Evolutionary conservation across 2,888 invertebrate species (phyloP), one percentile per base, ranked within the genome.

Genomic region (Stramonita haemastoma): DNA sequence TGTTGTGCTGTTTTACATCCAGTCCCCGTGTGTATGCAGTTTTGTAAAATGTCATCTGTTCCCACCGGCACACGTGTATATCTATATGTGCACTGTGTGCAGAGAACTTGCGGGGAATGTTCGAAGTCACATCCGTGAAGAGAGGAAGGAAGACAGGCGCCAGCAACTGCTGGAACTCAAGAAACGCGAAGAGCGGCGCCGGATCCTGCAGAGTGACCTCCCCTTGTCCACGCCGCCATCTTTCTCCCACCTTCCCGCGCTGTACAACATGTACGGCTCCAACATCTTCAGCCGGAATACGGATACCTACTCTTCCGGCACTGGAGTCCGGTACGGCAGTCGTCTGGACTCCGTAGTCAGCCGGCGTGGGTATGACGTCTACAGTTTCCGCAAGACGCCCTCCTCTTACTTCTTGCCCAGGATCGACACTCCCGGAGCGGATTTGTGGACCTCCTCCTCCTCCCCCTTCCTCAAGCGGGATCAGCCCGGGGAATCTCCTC

Each of bases 41-140:
- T n/a, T n/a, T n/a, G n/a, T n/a, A n/a, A n/a, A n/a, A n/a, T n/a
- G n/a, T n/a, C n/a, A n/a, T n/a, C n/a, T n/a, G n/a, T n/a, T n/a
- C n/a, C n/a, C n/a, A n/a, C n/a, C n/a, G n/a, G n/a, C n/a, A n/a
- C n/a, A n/a, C n/a, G 77, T 77, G n/a, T 77, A 13, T n/a, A 2
- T 77, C 5, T 77, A 13, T n/a, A n/a, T 77, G 77, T 77, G 77
- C 8, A 6, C n/a, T 77, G 77, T 77, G 56, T 26, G 29, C 89
- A 91, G 91, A 91, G 91, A 91, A 88, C 88, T 91, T 89, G 91
- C 93, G 60, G 91, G 92, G 46, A 93, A 92, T 70, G 94, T 94
- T n/a, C 90, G 93, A 85, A 93, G 92, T 90, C 94, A 94, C 86
- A 91, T 94, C 36, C 91, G 94, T 89, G 92, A 93, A 57, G 93